These are phyloP conservation scores for Syrrhaptes paradoxus DNA, from an alignment of 2,113 vertebrate genomes.

Conservation along the genomic window DNA sequence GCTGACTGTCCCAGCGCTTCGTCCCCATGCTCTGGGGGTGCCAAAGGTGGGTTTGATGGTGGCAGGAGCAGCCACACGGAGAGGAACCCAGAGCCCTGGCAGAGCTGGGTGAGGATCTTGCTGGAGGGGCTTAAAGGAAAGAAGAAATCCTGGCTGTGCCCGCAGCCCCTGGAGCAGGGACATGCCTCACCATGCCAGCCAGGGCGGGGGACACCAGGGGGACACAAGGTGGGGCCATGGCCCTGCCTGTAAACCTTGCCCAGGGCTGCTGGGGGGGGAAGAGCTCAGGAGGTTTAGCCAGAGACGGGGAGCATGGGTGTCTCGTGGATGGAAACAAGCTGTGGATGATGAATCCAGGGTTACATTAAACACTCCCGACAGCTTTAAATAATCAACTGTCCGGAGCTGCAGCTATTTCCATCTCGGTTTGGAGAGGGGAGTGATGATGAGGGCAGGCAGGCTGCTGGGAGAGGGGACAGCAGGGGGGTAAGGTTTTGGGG, in stretches of 20 bases:
- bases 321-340: slow-evolving; percentile 56
- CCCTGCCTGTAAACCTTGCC: neutral
- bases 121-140: neutral
- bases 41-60: neutral
- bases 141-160: neutral
- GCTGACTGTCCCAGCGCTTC: accelerated
- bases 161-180: accelerated
- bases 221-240: accelerated
- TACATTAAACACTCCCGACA: slow-evolving; percentile 70
- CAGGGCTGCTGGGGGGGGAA: neutral
- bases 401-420: neutral
- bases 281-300: neutral
- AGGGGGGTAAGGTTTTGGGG: neutral
- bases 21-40: neutral
- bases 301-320: neutral
- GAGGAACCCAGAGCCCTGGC: neutral
- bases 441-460: slow-evolving; percentile 15
- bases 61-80: neutral
- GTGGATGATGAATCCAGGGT: slow-evolving; percentile 26
- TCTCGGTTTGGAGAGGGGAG: neutral
- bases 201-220: no score
- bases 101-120: neutral
- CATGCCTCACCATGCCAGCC: no score
- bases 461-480: neutral
- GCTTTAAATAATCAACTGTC: slow-evolving; percentile 65